Evolutionary conservation across 2,113 vertebrate genomes (phyloP), one percentile per base, ranked within the genome.

Genomic region (Craseonycteris thonglongyai): DNA sequence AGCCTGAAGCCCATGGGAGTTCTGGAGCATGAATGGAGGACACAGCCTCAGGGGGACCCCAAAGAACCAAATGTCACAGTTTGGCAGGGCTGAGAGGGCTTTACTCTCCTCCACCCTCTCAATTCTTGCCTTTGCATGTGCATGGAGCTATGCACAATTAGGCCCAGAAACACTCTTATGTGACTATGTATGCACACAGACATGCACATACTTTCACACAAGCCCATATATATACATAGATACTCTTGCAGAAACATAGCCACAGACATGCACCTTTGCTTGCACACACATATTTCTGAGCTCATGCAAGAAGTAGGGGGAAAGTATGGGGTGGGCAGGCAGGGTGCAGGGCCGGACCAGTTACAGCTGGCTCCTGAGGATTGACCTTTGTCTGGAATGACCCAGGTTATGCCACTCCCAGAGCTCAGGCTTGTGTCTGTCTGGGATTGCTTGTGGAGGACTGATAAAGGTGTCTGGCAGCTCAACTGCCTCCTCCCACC

Each of bases 341-440:
- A 91, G 56, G 28, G 33, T 33, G 49, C 78, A 89, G 74, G 69
- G 56, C 61, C 68, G 76, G 56, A 75, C 65, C 47, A 59, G 63
- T 47, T 94, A 49, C 58, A 90, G 84, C 85, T 93, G 69, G 47
- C 40, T 49, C 42, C 85, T 87, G 45, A 93, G 26, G 80, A 65
- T 0, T 93, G 88, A 96, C 65, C 88, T 96, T 96, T 97, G 95
- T 38, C 90, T 87, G 24, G n/a, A 54, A 76, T 91, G 35, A 38
- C 42, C 59, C 51, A 49, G 74, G 83, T 94, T 89, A 94, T 5
- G 19, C 71, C 76, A 3, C 35, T 19, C 15, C 33, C 76, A 93
- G 85, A 49, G 30, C 9, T 49, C 79, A 65, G 42, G 30, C 90
- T 91, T 7, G 0, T 94, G 94, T 79, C 93, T 80, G 51, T 82